Evolutionary conservation across 2,113 vertebrate genomes (phyloP).

Genomic region (Carettochelys insculpta): DNA sequence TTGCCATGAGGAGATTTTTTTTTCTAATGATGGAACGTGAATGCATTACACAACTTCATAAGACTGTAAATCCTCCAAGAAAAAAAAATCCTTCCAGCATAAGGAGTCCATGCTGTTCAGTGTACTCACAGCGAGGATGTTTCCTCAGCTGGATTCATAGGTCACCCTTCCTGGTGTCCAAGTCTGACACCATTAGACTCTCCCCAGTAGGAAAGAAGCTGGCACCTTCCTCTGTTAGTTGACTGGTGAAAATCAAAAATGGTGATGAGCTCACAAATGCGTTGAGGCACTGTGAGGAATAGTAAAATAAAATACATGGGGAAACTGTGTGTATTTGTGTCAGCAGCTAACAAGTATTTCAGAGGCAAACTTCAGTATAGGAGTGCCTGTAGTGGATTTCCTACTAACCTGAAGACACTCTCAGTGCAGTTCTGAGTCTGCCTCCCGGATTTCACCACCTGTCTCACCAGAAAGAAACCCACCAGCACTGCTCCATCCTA

Average conservation of each 20-base stretch:
- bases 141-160: slow-evolving; percentile 70
- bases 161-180: slow-evolving; percentile 69
- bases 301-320: background rate
- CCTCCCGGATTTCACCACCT: background rate
- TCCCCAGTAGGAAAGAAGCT: slow-evolving; percentile 71
- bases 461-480: background rate
- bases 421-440: background rate
- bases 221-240: slow-evolving; percentile 75
- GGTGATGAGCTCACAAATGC: background rate
- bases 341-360: background rate
- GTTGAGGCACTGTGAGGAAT: background rate
- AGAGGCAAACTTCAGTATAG: background rate
- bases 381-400: background rate
- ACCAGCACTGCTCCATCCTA: background rate
- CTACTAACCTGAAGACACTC: background rate
- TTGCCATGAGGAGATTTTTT: background rate
- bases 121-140: slow-evolving; percentile 41
- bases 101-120: slow-evolving; percentile 62
- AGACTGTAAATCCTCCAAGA: slow-evolving; percentile 63
- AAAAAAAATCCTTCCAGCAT: slow-evolving; percentile 68
- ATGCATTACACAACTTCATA: slow-evolving; percentile 66
- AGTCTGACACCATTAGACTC: slow-evolving; percentile 76
- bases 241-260: slow-evolving; percentile 78
- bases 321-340: background rate
- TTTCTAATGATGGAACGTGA: background rate